These are phyloP conservation scores for Drosophila nasuta DNA, from an alignment of 1,140 invertebrate genomes.

Conservation along the genomic window DNA sequence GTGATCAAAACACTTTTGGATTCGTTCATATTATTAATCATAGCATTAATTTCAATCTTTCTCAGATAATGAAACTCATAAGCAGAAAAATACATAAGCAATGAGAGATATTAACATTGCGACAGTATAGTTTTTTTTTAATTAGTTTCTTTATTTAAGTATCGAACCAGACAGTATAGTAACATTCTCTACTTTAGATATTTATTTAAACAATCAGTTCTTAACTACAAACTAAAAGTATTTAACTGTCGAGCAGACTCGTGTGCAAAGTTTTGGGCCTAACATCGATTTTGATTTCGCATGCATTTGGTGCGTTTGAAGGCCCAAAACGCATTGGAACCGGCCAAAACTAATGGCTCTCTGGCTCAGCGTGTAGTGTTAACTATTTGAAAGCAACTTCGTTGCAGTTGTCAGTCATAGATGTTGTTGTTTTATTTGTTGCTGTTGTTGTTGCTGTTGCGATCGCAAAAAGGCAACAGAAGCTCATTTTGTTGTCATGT, in stretches of 20 bases:
- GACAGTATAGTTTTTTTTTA: too few relatives aligned
- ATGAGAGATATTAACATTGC: too few relatives aligned
- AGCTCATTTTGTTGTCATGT: slow-evolving; percentile 83
- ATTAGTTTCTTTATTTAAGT: too few relatives aligned
- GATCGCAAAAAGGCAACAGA: slow-evolving; percentile 74
- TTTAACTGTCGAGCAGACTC: neutral
- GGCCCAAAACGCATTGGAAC: slow-evolving; percentile 12
- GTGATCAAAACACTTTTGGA: too few relatives aligned
- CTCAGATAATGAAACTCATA: too few relatives aligned
- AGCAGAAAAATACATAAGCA: too few relatives aligned
- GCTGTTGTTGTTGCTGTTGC: slow-evolving; percentile 24
- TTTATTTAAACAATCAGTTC: too few relatives aligned
- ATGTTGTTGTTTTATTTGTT: slow-evolving; percentile 27
- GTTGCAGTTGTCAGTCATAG: slow-evolving; percentile 77
- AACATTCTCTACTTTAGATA: too few relatives aligned
- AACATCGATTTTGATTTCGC: slow-evolving; percentile 65
- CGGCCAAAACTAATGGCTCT: slow-evolving; percentile 21
- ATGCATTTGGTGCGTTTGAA: slow-evolving; percentile 71
- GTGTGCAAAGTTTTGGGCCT: neutral
- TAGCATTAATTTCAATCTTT: too few relatives aligned
- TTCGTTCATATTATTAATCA: too few relatives aligned
- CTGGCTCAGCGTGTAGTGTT: slow-evolving; percentile 56
- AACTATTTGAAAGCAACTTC: slow-evolving; percentile 76
- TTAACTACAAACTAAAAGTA: neutral
- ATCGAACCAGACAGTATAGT: too few relatives aligned